These are phyloP conservation scores for Tromatobia lineatoria DNA, from an alignment of 2,888 invertebrate genomes.

Conservation along the genomic window DNA sequence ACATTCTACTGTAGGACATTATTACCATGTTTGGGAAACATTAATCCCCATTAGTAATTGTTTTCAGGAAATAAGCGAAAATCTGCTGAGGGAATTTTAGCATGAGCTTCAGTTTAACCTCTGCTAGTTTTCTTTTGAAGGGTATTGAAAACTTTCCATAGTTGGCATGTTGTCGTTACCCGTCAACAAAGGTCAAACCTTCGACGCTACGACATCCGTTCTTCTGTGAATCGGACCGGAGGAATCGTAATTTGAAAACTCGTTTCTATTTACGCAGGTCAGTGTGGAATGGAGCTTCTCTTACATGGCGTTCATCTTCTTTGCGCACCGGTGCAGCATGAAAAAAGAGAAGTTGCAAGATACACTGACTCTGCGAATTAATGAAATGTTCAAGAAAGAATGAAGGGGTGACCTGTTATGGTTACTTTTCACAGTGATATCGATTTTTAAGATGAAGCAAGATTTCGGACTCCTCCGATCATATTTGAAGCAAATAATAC, in stretches of 20 bases:
- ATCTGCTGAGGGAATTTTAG: conserved; percentile 48
- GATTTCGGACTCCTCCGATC: too few species aligned
- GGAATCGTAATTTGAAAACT: background rate
- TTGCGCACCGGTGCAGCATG: background rate
- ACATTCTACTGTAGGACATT: conserved; percentile 21
- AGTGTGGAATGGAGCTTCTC: conserved; percentile 9
- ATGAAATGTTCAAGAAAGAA: conserved; percentile 4
- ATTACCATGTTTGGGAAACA: conserved; percentile 50
- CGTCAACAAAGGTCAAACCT: too few species aligned
- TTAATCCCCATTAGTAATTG: background rate
- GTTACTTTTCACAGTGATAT: too few species aligned
- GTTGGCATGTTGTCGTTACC: too few species aligned
- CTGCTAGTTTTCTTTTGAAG: too few species aligned
- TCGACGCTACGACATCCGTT: too few species aligned
- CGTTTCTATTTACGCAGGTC: background rate
- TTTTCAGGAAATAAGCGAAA: conserved; percentile 35
- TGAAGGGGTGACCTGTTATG: background rate
- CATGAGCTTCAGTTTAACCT: background rate
- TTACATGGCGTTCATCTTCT: conserved; percentile 1
- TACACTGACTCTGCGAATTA: background rate
- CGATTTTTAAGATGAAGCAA: too few species aligned
- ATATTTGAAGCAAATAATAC: too few species aligned
- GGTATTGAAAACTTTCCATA: too few species aligned
- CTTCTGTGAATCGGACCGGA: too few species aligned
- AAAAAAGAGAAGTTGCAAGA: conserved; percentile 6